Evolutionary conservation across 2,797 vertebrate species (phyloP).

Genomic region (Spinibarbus caldwelli): DNA sequence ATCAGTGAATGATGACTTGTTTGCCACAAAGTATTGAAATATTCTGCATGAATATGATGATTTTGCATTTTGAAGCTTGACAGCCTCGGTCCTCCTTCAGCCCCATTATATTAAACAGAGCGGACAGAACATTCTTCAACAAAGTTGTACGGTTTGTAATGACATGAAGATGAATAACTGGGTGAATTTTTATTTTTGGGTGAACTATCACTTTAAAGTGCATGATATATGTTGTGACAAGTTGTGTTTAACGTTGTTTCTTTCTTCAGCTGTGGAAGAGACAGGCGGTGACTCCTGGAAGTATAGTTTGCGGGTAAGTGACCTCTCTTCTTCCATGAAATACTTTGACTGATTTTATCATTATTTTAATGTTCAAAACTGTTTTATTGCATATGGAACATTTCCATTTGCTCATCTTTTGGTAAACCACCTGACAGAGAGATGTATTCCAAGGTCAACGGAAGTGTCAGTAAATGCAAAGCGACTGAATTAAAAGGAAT

Average conservation of each 20-base stretch:
- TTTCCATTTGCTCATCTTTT: conserved; percentile 9
- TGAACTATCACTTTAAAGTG: background rate
- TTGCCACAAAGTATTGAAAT: background rate
- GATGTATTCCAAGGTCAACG: background rate
- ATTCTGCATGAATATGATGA: background rate
- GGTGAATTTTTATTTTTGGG: background rate
- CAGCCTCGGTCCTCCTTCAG: background rate
- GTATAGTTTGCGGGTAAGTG: conserved; percentile 94
- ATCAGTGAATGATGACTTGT: background rate
- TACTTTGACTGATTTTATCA: background rate
- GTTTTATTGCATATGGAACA: conserved; percentile 2
- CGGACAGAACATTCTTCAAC: conserved; percentile 13
- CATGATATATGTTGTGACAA: conserved; percentile 28
- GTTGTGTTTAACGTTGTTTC: background rate
- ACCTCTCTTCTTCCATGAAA: background rate
- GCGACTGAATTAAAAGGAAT: conserved; percentile 1
- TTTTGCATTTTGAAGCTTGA: background rate
- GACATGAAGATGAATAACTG: conserved; percentile 18
- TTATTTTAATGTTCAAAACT: background rate
- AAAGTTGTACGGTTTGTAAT: background rate
- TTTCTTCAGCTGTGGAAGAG: conserved; percentile 89
- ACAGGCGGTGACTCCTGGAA: conserved; percentile 98
- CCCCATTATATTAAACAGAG: background rate
- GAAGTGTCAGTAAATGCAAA: conserved; percentile 23
- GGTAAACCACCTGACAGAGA: background rate